These are phyloP conservation scores for Crenuchus spilurus DNA, from an alignment of 2,797 vertebrate species.

Conservation along the genomic window DNA sequence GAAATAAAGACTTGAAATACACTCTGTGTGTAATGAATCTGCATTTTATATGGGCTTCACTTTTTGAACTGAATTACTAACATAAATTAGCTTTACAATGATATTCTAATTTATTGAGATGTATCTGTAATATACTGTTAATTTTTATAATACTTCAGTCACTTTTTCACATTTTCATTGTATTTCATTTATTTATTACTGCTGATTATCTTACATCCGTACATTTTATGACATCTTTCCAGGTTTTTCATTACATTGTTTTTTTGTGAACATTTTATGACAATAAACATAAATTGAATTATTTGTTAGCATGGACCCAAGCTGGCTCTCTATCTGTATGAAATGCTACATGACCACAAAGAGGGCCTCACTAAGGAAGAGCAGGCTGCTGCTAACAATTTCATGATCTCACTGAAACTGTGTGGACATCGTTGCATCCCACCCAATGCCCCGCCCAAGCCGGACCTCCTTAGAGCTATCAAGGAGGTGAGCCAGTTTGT, in stretches of 20 bases:
- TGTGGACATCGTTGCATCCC: slow-evolving; percentile 91
- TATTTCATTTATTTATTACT: no score
- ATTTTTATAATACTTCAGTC: no score
- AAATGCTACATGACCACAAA: slow-evolving; percentile 88
- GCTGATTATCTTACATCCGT: no score
- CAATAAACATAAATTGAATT: not conserved
- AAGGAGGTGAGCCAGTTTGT: slow-evolving; percentile 79
- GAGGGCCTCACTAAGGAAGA: slow-evolving; percentile 86
- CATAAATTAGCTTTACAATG: no score
- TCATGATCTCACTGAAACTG: slow-evolving; percentile 87
- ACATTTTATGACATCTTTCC: no score
- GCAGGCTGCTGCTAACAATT: slow-evolving; percentile 76
- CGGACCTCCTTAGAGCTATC: slow-evolving; percentile 87
- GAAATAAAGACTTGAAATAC: no score
- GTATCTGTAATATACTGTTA: no score
- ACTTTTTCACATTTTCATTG: no score
- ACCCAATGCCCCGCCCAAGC: slow-evolving; percentile 81
- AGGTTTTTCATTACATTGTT: not conserved
- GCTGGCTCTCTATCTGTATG: slow-evolving; percentile 89
- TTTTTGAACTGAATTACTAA: no score
- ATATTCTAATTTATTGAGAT: no score
- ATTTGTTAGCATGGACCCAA: slow-evolving; percentile 89
- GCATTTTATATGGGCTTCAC: no score
- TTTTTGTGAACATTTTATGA: not conserved
- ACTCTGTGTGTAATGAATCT: no score